Base-by-base conservation (phyloP, 2,888 invertebrate species). In the Pristionchus exspectatus region DNA sequence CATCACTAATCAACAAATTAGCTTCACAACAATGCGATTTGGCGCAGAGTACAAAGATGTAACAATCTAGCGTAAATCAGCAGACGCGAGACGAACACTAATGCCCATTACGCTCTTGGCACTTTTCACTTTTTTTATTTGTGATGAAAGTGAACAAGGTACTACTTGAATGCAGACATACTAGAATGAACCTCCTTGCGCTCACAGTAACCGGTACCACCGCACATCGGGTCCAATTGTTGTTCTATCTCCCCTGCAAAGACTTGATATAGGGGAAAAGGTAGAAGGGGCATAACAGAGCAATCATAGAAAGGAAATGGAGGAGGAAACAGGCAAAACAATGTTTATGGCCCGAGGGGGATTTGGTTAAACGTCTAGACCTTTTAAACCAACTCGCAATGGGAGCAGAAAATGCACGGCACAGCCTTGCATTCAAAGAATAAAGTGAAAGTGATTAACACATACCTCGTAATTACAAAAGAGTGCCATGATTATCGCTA, bases 201-300 rank as follows among this genome's bases (percentile, higher is more conserved):
- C 69, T n/a, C n/a, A 27, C 69, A 69, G 69, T 69, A 69, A 69
- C 69, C 69, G 69, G 69, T 69, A 69, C n/a, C 44, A 69, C n/a
- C 44, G 9, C 44, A 50, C 44, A 59, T 24, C 69, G n/a, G n/a
- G 27, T 69, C 69, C 27, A 27, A 69, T 69, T 69, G 69, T 69
- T 24, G 69, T 69, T 69, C 69, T 69, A 10, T 38, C 69, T 0
- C 1, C 27, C 2, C 69, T 30, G 30, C 44, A 50, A 50, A 30
- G 69, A 69, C 69, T 30, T 69, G 69, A 69, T 69, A 30, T 74
- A 33, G 33, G 38, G 1, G 74, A 33, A 74, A 74, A 30, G 12
- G 72, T 1, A 66, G 66, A 66, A n/a, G n/a, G 27, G 30, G 38
- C 38, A 74, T 74, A 74, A 38, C 38, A 38, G 18, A 74, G 38